Evolutionary conservation across 2,113 vertebrate genomes (phyloP), one percentile per base, ranked within the genome.

Genomic region (Pampusana beccarii): DNA sequence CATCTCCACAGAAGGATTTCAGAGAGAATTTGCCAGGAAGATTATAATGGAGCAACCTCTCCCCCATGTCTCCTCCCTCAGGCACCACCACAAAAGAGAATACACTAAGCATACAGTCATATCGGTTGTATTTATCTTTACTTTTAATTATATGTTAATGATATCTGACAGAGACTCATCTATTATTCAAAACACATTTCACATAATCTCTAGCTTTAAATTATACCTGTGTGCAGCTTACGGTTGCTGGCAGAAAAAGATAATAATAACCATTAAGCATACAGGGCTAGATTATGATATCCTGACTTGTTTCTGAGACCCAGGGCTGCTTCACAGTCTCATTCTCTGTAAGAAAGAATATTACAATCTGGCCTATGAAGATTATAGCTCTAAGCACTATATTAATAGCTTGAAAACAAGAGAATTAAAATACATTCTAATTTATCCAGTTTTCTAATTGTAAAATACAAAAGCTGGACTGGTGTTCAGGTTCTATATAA

Each of bases 91-190:
- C 81, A 90, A 40, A 54, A 42, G 78, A 67, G 84, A 60, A 33
- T 4, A 33, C 67, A 64, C 33, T 16, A 38, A 89, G 78, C 36
- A 24, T 6, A 33, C 31, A 50, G 33, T 4, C 64, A 0, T 65
- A 67, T 71, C 60, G 0, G 50, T 64, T 40, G 64, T 66, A 62
- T 88, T 90, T 86, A 92, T 90, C 94, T 94, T 70, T 64, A 84
- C 62, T 95, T 89, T 91, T 96, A 96, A 96, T 94, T 96, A 88
- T 48, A 64, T 11, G 85, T 13, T 94, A 96, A 95, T 0, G 0
- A 86, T 38, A 90, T 71, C 74, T 60, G 67, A 18, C 82, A 83
- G 65, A 48, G 83, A 40, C 51, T 67, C 80, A 93, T 94, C 79
- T 90, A 7, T 87, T 93, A 95, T 90, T 94, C 92, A 92, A 56